These are phyloP conservation scores for Okapia johnstoni DNA, from an alignment of 2,113 vertebrate genomes.

Conservation along the genomic window DNA sequence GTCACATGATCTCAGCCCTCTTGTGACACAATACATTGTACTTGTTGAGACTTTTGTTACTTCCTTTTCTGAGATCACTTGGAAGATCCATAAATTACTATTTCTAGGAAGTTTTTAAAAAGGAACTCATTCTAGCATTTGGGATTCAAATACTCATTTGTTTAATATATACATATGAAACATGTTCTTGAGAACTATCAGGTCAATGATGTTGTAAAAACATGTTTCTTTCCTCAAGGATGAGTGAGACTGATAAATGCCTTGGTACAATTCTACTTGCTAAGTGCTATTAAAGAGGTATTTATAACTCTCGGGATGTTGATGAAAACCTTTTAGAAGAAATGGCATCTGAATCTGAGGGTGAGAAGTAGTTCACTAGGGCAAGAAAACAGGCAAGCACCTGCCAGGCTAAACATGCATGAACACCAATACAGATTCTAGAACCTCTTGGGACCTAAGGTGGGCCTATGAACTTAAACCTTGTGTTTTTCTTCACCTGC, in stretches of 20 bases:
- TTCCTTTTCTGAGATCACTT: conserved; percentile 18
- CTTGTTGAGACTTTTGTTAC: neutral
- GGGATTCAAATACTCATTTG: neutral
- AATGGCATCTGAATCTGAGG: neutral
- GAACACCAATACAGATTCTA: neutral
- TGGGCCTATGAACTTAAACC: neutral
- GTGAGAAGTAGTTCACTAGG: neutral
- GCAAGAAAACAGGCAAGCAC: neutral
- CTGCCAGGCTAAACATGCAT: neutral
- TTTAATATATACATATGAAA: neutral
- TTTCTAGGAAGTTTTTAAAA: neutral
- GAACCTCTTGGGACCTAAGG: neutral
- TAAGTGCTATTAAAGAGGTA: neutral
- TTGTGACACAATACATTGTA: neutral
- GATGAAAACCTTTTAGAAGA: neutral
- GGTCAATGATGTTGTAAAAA: neutral
- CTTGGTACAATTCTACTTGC: neutral
- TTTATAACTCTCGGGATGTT: neutral
- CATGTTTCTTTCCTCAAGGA: neutral
- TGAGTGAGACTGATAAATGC: neutral
- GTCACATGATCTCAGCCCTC: neutral
- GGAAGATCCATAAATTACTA: neutral
- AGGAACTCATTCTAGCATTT: neutral
- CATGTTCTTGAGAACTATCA: neutral
- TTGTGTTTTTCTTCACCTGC: neutral